A percentile compares a stretch with the other conserved stretches of the same genome.
Conservation (phyloP, 2,113 vertebrate species). For the Tor tambroides region DNA sequence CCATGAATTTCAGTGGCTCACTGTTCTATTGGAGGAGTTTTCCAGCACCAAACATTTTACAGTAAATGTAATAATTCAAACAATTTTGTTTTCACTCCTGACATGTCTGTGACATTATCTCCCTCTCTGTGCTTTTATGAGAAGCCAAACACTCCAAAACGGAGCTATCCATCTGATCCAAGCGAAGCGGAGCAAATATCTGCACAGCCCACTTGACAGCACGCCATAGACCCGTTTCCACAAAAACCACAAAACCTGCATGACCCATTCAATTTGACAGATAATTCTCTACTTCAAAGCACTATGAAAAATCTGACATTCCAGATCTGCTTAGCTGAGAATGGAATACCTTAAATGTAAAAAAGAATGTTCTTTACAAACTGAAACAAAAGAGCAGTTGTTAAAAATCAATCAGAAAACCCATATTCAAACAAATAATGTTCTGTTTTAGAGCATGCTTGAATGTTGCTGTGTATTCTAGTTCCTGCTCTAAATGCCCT, state of each 20-base stretch:
- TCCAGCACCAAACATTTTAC: neutral
- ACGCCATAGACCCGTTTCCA: neutral
- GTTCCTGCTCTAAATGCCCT: neutral
- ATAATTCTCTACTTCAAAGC: neutral
- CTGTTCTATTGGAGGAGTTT: neutral
- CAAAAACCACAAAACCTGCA: neutral
- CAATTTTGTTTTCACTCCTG: neutral
- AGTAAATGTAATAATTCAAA: neutral
- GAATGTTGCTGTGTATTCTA: neutral
- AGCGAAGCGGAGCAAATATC: neutral
- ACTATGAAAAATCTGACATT: neutral
- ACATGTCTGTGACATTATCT: neutral
- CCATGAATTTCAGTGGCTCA: neutral
- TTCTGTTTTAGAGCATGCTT: neutral
- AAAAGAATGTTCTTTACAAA: neutral
- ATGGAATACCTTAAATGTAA: neutral
- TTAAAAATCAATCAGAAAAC: neutral
- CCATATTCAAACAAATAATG: neutral
- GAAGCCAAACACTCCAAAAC: constrained; percentile 9
- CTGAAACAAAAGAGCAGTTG: neutral
- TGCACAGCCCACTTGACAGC: neutral
- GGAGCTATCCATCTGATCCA: constrained; percentile 21
- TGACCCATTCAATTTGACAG: neutral
- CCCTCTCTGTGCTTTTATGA: neutral
- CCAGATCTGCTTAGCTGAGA: neutral